phyloP scores from a whole-genome alignment of 2,113 vertebrate genomes.

The Stigmatopora argus region DNA sequence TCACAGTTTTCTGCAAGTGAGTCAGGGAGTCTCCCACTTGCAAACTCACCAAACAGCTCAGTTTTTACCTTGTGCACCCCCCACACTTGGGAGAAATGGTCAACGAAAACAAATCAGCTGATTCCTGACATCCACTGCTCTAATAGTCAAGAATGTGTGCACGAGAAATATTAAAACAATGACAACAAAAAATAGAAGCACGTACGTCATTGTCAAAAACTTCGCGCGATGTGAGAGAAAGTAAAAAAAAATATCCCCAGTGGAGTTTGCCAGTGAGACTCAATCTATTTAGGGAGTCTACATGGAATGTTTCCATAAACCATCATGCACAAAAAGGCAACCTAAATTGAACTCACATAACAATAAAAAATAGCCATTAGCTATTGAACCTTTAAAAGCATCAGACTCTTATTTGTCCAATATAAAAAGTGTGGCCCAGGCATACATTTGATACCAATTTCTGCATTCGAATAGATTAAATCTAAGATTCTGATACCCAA shows the following conservation, averaged over 20 bases:
- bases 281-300: background rate
- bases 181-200: background rate
- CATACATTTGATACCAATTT: conserved; percentile 16
- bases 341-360: background rate
- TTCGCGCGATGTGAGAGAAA: background rate
- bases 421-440: no score
- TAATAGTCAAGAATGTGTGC: conserved; percentile 13
- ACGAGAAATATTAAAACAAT: conserved; percentile 4
- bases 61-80: conserved; percentile 33
- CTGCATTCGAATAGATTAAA: conserved; percentile 25
- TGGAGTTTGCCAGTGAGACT: background rate
- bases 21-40: conserved; percentile 44
- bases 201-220: conserved; percentile 1
- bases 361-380: background rate
- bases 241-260: background rate
- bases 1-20: conserved; percentile 61
- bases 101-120: conserved; percentile 16
- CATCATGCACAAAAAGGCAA: background rate
- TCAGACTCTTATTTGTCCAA: background rate
- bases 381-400: background rate
- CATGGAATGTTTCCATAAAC: background rate
- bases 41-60: conserved; percentile 44
- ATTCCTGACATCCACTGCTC: conserved; percentile 20
- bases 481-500: conserved; percentile 10
- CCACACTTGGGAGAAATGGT: conserved; percentile 1